Evolutionary conservation across 2,113 vertebrate species (phyloP).

Genomic region (Saccopteryx leptura): DNA sequence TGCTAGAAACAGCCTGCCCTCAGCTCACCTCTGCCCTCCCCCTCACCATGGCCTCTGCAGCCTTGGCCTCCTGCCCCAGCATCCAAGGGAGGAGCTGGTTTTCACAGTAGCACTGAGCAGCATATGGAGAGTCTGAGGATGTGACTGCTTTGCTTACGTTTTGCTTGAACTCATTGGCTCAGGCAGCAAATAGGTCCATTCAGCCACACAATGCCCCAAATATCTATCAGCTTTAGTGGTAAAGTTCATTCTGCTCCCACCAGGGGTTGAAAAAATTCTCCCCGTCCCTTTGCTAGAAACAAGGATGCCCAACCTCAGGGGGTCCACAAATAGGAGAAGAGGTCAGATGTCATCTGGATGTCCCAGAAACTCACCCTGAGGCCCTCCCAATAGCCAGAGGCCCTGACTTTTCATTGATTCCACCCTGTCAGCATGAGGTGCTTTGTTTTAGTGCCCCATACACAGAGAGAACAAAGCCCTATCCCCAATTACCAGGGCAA

Average conservation of each 20-base stretch:
- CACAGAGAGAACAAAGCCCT: neutral
- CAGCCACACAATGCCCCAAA: neutral
- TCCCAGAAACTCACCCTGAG: neutral
- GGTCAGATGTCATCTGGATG: neutral
- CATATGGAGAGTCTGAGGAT: neutral
- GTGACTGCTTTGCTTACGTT: neutral
- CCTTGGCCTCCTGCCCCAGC: neutral
- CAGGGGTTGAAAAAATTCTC: neutral
- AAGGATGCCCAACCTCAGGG: neutral
- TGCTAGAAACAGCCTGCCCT: neutral
- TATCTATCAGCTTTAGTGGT: too few relatives aligned
- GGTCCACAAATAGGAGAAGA: neutral
- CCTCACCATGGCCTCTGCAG: neutral
- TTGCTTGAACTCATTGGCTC: neutral
- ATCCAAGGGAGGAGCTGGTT: neutral
- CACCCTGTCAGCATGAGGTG: neutral
- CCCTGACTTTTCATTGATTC: neutral
- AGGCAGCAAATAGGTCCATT: neutral
- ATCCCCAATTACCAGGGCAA: neutral
- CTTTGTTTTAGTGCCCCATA: neutral
- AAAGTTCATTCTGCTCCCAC: neutral
- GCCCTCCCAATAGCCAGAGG: neutral
- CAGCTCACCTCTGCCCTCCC: neutral
- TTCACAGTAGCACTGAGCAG: neutral
- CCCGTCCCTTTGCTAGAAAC: neutral